Percentiles rank a stretch among this genome's conserved stretches.
Conservation (phyloP, 1,140 invertebrate species). For the Dinoponera quadriceps region DNA sequence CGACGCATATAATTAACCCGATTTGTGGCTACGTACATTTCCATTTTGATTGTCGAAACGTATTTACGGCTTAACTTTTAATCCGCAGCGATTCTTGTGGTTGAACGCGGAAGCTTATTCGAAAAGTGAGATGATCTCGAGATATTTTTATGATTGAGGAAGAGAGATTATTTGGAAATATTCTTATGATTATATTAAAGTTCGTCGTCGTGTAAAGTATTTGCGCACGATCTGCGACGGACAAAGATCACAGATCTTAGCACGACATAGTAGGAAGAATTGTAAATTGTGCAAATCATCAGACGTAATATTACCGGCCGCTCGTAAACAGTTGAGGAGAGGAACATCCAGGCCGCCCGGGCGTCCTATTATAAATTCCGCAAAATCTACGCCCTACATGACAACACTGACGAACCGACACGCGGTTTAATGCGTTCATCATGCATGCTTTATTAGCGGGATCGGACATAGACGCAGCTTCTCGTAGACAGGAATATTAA, state of each 20-base stretch:
- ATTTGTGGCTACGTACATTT: too few relatives aligned
- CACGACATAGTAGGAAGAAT: background rate
- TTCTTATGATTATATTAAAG: too few relatives aligned
- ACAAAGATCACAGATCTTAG: background rate
- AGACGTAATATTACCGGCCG: background rate
- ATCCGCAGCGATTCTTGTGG: too few relatives aligned
- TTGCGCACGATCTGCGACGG: too few relatives aligned
- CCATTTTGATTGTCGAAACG: too few relatives aligned
- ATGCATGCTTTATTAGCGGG: slow-evolving; percentile 29
- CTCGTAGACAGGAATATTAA: slow-evolving; percentile 37
- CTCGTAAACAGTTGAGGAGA: slow-evolving; percentile 9
- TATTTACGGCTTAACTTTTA: too few relatives aligned
- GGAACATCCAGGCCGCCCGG: background rate
- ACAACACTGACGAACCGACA: slow-evolving; percentile 4
- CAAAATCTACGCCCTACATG: slow-evolving; percentile 15
- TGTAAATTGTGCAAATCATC: slow-evolving; percentile 4
- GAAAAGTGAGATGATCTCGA: too few relatives aligned
- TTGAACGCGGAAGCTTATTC: too few relatives aligned
- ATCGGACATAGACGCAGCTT: slow-evolving; percentile 8
- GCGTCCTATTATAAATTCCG: slow-evolving; percentile 42
- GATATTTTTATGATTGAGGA: too few relatives aligned
- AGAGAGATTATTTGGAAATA: too few relatives aligned
- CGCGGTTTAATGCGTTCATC: slow-evolving; percentile 35
- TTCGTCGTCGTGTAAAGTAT: too few relatives aligned
- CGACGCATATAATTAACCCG: too few relatives aligned